Conservation (phyloP, 2,888 invertebrate genomes). For the Cryptops parisi region DNA sequence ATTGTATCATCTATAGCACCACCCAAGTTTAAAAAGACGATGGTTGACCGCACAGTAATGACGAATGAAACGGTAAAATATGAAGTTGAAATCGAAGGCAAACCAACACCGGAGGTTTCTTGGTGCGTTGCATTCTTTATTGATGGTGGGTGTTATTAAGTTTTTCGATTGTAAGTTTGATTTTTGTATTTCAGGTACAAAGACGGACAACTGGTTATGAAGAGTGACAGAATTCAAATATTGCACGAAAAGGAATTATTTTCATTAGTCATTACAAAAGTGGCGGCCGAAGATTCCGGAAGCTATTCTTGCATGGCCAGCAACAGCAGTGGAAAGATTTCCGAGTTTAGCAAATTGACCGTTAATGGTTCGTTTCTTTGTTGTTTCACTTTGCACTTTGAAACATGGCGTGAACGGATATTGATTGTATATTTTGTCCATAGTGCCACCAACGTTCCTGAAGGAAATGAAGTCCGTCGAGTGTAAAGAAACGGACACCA, state of each 20-base stretch:
- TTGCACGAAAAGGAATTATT: conserved; percentile 43
- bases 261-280: conserved; percentile 31
- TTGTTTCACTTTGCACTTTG: too few species aligned
- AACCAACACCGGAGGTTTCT: conserved; percentile 61
- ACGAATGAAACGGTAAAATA: conserved; percentile 59
- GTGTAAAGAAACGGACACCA: conserved; percentile 54
- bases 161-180: conserved; percentile 1
- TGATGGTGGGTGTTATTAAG: neutral
- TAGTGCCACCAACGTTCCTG: conserved; percentile 29
- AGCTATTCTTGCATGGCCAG: conserved; percentile 30
- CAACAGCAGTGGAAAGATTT: conserved; percentile 65
- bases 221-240: conserved; percentile 55
- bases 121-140: conserved; percentile 39
- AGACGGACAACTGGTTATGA: conserved; percentile 62
- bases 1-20: conserved; percentile 45
- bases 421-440: conserved; percentile 12
- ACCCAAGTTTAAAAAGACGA: conserved; percentile 68
- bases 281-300: conserved; percentile 34
- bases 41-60: conserved; percentile 56
- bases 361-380: conserved; percentile 58
- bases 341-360: conserved; percentile 76
- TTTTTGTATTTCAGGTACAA: conserved; percentile 45
- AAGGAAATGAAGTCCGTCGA: conserved; percentile 27
- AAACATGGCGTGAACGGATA: too few species aligned
- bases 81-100: conserved; percentile 67